Percentiles rank a stretch among this genome's conserved stretches.
Conservation (phyloP, 2,113 vertebrate species). For the Chroicocephalus ridibundus region DNA sequence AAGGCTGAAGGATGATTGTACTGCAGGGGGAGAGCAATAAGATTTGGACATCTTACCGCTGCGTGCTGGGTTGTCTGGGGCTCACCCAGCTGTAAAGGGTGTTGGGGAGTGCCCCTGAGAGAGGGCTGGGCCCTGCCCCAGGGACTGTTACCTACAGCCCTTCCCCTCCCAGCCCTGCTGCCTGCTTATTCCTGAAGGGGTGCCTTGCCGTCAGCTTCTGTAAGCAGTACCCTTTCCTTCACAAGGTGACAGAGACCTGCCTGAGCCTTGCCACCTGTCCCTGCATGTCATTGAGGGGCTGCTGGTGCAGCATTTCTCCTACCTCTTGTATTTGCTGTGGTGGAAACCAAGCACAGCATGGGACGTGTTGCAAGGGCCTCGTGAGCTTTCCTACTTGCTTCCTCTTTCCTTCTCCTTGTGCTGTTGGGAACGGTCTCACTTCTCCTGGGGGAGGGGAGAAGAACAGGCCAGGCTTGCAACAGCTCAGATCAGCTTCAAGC, state of each 20-base stretch:
- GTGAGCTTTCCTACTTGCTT: slow-evolving; percentile 29
- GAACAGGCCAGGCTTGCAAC: neutral
- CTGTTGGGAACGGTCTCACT: neutral
- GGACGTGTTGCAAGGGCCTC: neutral
- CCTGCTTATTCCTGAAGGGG: neutral
- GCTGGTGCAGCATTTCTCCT: neutral
- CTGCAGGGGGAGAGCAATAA: neutral
- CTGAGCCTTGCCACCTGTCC: neutral
- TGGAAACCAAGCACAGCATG: neutral
- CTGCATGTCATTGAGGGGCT: neutral
- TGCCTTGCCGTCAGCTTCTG: neutral
- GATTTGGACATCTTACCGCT: neutral
- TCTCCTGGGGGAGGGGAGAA: neutral
- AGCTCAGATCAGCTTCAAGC: neutral
- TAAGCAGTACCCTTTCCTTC: neutral
- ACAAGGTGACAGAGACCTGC: neutral
- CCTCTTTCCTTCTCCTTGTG: slow-evolving; percentile 1
- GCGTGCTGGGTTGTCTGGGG: neutral
- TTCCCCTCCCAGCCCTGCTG: neutral
- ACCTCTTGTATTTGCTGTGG: neutral
- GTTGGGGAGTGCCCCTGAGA: neutral
- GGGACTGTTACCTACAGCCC: neutral
- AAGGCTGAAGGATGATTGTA: neutral
- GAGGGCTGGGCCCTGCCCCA: neutral
- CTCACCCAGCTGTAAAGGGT: neutral